Percentiles rank a stretch among this genome's conserved stretches.
phyloP scores from a whole-genome alignment of 2,113 vertebrate species.

The Asarcornis scutulata region DNA sequence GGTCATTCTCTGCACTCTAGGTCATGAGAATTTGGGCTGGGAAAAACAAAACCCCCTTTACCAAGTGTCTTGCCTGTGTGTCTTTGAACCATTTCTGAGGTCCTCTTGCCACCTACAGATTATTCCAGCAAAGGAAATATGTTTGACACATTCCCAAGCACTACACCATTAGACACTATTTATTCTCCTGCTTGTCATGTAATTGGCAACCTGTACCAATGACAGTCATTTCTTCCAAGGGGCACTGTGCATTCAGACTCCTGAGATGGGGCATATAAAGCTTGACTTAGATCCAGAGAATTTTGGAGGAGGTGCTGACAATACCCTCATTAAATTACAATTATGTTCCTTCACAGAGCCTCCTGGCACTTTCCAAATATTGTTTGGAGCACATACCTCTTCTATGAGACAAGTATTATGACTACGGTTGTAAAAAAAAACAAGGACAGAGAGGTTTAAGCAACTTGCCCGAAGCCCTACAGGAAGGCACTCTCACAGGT shows the following conservation, averaged over 20 bases:
- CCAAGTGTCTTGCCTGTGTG: background rate
- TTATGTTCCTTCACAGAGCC: background rate
- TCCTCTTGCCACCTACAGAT: slow-evolving; percentile 53
- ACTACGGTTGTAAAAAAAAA: slow-evolving; percentile 4
- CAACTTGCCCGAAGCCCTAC: background rate
- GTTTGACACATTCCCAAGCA: background rate
- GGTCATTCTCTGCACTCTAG: background rate
- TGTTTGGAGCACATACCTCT: slow-evolving; percentile 26
- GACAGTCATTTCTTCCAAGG: slow-evolving; percentile 3
- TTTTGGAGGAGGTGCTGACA: slow-evolving; percentile 52
- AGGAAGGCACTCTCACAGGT: background rate
- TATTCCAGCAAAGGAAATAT: background rate
- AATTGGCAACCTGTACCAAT: background rate
- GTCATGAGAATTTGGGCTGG: background rate
- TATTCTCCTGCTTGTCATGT: background rate
- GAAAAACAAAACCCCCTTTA: background rate
- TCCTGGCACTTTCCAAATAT: slow-evolving; percentile 27
- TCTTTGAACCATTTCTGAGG: slow-evolving; percentile 3
- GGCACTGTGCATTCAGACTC: background rate
- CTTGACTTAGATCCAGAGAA: slow-evolving; percentile 31
- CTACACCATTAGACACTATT: background rate
- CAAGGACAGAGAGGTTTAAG: slow-evolving; percentile 16
- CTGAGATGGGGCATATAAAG: background rate
- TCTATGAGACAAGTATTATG: slow-evolving; percentile 5
- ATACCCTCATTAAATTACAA: slow-evolving; percentile 55